Base-by-base conservation (phyloP, 2,888 invertebrate genomes). In the Seira musarum region DNA sequence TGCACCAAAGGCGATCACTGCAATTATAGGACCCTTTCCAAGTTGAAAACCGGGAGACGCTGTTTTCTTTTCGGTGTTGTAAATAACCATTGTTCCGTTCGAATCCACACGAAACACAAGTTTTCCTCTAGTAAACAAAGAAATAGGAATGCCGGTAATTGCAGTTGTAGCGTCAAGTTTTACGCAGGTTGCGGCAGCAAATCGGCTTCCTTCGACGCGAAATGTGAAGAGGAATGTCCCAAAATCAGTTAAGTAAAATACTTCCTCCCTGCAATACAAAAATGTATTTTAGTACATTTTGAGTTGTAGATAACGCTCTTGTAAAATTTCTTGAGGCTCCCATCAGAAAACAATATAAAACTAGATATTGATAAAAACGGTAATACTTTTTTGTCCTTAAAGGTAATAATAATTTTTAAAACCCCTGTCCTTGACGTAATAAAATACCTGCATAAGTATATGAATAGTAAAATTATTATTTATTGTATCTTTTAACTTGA, bases 11-110 rank as follows among this genome's bases (percentile, higher is more conserved):
- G 80, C 76, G 30, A 78, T 75, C 0, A 77, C 69, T 13, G 74
- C 70, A n/a, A 85, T 71, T 3, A 86, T 60, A 15, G 86, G 85
- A 3, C 86, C 86, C 49, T 84, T 74, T 0, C 86, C 86, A 19
- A 86, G 63, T 35, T 68, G 80, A n/a, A 83, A 82, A 19, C 86
- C 85, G 1, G 86, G 84, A 19, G 85, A 85, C 13, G 86, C 86
- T 15, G 86, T 85, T 72, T 86, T 86, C 80, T 86, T 86, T 15
- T 81, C 84, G 0, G 86, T 85, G 60, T 86, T 85, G 68, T 86
- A 86, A 40, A 86, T 85, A 1, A 85, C 84, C 24, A 86, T 70
- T 19, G 83, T 83, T 19, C 84, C 84, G 63, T 77, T 82, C 15
- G 84, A 84, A 64, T 86, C 86, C 0, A 81, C 85, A n/a, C 86